Evolutionary conservation across 2,113 vertebrate species (phyloP).

Genomic region (Siniperca chuatsi): DNA sequence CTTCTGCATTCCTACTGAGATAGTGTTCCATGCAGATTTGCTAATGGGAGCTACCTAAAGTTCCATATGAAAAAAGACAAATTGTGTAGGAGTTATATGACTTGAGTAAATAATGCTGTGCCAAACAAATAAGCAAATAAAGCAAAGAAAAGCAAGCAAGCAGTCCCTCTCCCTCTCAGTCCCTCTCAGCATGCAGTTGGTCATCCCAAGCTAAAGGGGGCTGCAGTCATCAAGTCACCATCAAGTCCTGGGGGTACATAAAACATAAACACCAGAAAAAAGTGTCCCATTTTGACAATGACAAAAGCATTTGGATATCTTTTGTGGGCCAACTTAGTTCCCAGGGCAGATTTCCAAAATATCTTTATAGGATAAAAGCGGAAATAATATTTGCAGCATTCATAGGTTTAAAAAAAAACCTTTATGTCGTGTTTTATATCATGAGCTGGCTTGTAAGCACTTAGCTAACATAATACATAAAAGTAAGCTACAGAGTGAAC

Average conservation of each 20-base stretch:
- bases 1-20: not conserved
- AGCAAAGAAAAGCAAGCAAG: not conserved
- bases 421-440: not conserved
- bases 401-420: not conserved
- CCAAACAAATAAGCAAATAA: not conserved
- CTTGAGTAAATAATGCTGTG: not conserved
- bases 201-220: not conserved
- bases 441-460: not conserved
- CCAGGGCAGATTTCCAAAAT: not conserved
- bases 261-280: not conserved
- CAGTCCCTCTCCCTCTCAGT: too few species aligned
- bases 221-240: constrained; percentile 25
- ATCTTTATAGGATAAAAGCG: not conserved
- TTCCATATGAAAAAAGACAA: not conserved
- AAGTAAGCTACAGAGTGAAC: constrained; percentile 28
- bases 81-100: not conserved
- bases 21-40: not conserved
- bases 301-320: not conserved
- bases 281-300: not conserved
- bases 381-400: constrained; percentile 3
- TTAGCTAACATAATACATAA: constrained; percentile 6
- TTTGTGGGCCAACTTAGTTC: not conserved
- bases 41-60: not conserved
- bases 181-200: not conserved
- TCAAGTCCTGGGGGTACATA: not conserved